Evolutionary conservation across 2,113 vertebrate species (phyloP), one percentile per base, ranked within the genome.

Genomic region (Triplophysa siluroides): DNA sequence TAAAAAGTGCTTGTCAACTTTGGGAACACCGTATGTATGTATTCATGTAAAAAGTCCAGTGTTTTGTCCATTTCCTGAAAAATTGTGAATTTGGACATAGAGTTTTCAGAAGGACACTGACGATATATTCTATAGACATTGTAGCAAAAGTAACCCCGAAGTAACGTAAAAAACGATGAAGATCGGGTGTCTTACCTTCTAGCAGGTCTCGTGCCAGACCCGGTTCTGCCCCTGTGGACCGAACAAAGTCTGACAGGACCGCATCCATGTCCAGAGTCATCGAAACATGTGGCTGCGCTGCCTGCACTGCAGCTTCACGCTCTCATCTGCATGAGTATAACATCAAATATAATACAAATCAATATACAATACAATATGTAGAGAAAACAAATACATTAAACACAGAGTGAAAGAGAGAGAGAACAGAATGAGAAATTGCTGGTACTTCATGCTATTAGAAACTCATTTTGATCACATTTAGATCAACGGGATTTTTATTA

Each of bases 171-270:
- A n/a, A 47, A 4, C 47, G n/a, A n/a, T 16, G 19, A 54, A 54
- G 21, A 23, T 64, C 21, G 8, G 41, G 45, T 79, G 43, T 64
- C 93, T 94, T 94, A 99, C 98, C 98, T 96, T 99, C 98, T 80
- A 99, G 95, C 94, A 99, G 95, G 93, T 99, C 98, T 94, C 98
- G 96, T 90, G 98, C 98, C 96, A 99, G 96, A 97, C 98, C 97
- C 78, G 98, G 98, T 94, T 99, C 98, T 89, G 98, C 98, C 95
- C 97, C 98, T 0, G 98, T 99, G 94, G 98, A 99, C 94, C 96
- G 96, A 96, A 99, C 97, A 95, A 99, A 99, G 95, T 99, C 97
- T 95, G 98, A 99, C 94, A 99, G 96, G 95, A 99, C 97, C 88
- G 97, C 95, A 77, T 99, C 98, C 98, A 99, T 99, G 94, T 99